Evolutionary conservation across 92 coral and sea anemone species (phyloP), one percentile per base, ranked within the genome.

Genomic region (Parazoanthus swiftii): DNA sequence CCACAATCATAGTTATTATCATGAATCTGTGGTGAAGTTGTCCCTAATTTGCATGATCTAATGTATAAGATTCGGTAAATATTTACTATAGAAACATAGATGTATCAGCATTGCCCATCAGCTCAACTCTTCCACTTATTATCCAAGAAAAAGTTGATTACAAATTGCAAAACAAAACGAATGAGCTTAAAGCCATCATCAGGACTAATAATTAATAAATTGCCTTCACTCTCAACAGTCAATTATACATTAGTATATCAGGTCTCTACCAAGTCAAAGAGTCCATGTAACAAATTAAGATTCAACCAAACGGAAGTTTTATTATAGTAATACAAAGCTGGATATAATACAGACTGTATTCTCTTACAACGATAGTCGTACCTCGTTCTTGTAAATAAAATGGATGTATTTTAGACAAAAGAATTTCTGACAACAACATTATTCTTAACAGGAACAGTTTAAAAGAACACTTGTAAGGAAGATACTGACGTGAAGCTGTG

Each of bases 201-300:
- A 37, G 44, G 50, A 8, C 50, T 20, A 36, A 39, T 75, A 38
- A 75, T 39, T 37, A 75, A 37, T 51, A 75, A 75, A 39, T 39
- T 37, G 51, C 4, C 23, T 75, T 48, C 26, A 35, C 78, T 74
- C 46, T 33, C 39, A 73, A 23, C 39, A 71, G 38, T 73, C 23
- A 35, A 35, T 33, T 0, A 74, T 1, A 6, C 78, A 74, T 2
- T 33, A 8, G 35, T 39, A 75, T 6, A 37, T 75, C 20, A 20
- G 16, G 37, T 72, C 42, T 74, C 43, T 42, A 74, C n/a, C 54
- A 79, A 54, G 33, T 29, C 33, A 29, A 29, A 29, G 46, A 37
- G 83, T 58, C 48, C 72, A 56, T 80, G 72, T 80, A 80, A 80
- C 29, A 48, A 50, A 33, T 56, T 80, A 48, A 56, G 26, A 14